phyloP scores from a whole-genome alignment of 2,113 vertebrate species.

The Tenebrosternarchus preto region DNA sequence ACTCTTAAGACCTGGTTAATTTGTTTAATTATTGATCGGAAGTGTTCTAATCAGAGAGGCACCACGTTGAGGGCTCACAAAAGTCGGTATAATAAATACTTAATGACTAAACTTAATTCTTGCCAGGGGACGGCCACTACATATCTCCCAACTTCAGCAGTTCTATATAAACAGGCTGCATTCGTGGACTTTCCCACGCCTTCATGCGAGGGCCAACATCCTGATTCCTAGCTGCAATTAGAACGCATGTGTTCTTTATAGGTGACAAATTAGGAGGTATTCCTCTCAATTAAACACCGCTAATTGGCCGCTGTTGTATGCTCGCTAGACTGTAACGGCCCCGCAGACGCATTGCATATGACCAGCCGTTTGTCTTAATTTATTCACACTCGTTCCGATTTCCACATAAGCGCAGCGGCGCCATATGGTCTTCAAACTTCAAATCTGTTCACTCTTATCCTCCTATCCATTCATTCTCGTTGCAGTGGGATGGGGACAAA shows the following conservation, averaged over 20 bases:
- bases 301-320: background rate
- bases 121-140: constrained; percentile 5
- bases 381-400: constrained; percentile 55
- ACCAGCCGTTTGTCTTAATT: constrained; percentile 44
- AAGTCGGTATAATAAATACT: constrained; percentile 61
- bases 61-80: constrained; percentile 51
- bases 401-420: constrained; percentile 39
- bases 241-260: background rate
- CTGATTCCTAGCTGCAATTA: background rate
- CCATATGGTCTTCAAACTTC: constrained; percentile 55
- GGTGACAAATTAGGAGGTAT: background rate
- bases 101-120: constrained; percentile 63
- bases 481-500: constrained; percentile 24
- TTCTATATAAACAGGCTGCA: constrained; percentile 11
- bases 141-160: constrained; percentile 61
- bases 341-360: background rate
- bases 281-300: background rate
- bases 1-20: constrained; percentile 63
- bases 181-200: constrained; percentile 8
- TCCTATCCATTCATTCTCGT: constrained; percentile 26
- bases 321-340: constrained; percentile 6
- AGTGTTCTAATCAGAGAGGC: constrained; percentile 67
- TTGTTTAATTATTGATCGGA: constrained; percentile 71
- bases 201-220: background rate
- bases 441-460: constrained; percentile 27